These are phyloP conservation scores for Meta bourneti DNA, from an alignment of 2,888 invertebrate genomes.

Conservation along the genomic window DNA sequence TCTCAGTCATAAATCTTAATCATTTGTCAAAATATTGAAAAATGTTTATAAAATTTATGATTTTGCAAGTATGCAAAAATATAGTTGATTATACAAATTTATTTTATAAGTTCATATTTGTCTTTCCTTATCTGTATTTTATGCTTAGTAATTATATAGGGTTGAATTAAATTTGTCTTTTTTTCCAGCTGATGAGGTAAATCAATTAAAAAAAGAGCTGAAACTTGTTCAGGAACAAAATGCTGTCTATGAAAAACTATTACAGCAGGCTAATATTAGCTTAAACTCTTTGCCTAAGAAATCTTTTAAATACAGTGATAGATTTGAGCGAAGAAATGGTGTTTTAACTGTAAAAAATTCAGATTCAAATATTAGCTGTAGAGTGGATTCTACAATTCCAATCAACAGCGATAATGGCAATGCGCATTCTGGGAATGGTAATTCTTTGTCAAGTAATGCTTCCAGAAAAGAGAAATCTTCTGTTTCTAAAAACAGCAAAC, in stretches of 20 bases:
- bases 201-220: constrained; percentile 79
- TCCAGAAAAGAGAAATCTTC: not conserved
- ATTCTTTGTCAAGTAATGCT: constrained; percentile 3
- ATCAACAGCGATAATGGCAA: constrained; percentile 4
- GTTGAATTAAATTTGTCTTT: constrained; percentile 17
- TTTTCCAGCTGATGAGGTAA: constrained; percentile 79
- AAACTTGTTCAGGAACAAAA: constrained; percentile 79
- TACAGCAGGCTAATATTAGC: constrained; percentile 79
- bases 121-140: too few species aligned
- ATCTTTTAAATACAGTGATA: constrained; percentile 73
- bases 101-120: too few species aligned
- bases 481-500: constrained; percentile 15
- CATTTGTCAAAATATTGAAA: too few species aligned
- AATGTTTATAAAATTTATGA: too few species aligned
- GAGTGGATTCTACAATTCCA: constrained; percentile 48
- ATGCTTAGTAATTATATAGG: too few species aligned
- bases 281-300: constrained; percentile 72
- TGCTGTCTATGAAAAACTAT: constrained; percentile 79
- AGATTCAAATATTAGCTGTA: constrained; percentile 18
- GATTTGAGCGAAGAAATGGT: constrained; percentile 64
- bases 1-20: too few species aligned
- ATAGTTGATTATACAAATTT: too few species aligned
- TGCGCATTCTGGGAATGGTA: not conserved
- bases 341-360: constrained; percentile 62
- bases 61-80: too few species aligned